Evolutionary conservation across 1,140 invertebrate species (phyloP).

Genomic region (Meloidogyne chitwoodi): DNA sequence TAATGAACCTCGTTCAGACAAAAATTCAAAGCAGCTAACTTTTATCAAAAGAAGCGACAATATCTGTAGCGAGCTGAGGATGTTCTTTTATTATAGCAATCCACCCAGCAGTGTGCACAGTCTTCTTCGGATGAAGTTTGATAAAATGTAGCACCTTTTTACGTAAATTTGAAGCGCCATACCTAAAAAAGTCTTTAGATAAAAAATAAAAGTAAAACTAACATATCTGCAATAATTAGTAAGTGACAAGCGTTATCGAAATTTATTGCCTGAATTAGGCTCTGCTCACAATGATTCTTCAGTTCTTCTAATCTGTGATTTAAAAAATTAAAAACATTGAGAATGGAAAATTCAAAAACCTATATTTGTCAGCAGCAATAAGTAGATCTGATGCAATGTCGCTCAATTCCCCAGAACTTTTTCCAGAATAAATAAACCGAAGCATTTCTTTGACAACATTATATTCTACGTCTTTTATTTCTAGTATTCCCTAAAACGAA

Average conservation of each 20-base stretch:
- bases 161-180: constrained; percentile 39
- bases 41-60: constrained; percentile 20
- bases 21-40: not conserved
- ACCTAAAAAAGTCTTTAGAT: not conserved
- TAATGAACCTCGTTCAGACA: not conserved
- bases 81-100: constrained; percentile 11
- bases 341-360: constrained; percentile 20
- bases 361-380: constrained; percentile 59
- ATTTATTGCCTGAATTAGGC: constrained; percentile 46
- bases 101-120: constrained; percentile 39
- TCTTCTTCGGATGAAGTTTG: constrained; percentile 39
- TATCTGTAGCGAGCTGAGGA: constrained; percentile 7
- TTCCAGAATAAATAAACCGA: constrained; percentile 54
- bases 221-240: constrained; percentile 53
- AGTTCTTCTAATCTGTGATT: constrained; percentile 45
- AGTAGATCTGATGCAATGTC: constrained; percentile 58
- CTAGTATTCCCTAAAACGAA: constrained; percentile 49
- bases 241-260: constrained; percentile 55
- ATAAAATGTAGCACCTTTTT: constrained; percentile 51
- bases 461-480: constrained; percentile 55
- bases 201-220: not conserved
- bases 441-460: constrained; percentile 56
- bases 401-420: constrained; percentile 44
- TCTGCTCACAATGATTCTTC: constrained; percentile 52
- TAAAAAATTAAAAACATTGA: not conserved